Evolutionary conservation across 2,113 vertebrate genomes (phyloP).

Genomic region (Miniopterus natalensis): DNA sequence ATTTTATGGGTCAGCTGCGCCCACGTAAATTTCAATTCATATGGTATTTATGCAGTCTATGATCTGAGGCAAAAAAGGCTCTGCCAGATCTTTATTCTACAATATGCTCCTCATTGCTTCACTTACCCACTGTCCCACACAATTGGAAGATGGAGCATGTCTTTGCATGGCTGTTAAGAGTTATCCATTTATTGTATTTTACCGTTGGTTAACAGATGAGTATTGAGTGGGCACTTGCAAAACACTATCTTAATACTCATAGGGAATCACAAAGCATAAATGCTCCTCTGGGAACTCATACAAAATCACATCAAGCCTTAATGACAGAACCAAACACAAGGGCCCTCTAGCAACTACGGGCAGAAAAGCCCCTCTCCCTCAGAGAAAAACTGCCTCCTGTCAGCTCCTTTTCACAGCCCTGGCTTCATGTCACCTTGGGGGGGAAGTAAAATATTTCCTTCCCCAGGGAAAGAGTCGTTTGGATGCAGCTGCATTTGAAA

Average conservation of each 20-base stretch:
- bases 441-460: constrained; percentile 51
- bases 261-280: neutral
- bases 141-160: neutral
- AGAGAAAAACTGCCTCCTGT: constrained; percentile 30
- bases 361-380: neutral
- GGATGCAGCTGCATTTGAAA: constrained; percentile 73
- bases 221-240: neutral
- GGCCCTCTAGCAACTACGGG: neutral
- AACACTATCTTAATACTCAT: neutral
- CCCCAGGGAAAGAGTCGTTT: constrained; percentile 53
- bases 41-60: neutral
- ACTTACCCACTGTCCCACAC: neutral
- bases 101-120: neutral
- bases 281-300: neutral
- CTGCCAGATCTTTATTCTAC: neutral
- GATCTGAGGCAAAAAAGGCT: neutral
- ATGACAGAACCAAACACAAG: neutral
- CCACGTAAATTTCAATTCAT: neutral
- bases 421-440: constrained; percentile 5
- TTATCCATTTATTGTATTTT: neutral
- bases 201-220: neutral
- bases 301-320: neutral
- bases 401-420: constrained; percentile 32
- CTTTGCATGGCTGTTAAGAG: neutral
- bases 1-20: neutral